Evolutionary conservation across 2,113 vertebrate species (phyloP).

Genomic region (Chaenocephalus aceratus): DNA sequence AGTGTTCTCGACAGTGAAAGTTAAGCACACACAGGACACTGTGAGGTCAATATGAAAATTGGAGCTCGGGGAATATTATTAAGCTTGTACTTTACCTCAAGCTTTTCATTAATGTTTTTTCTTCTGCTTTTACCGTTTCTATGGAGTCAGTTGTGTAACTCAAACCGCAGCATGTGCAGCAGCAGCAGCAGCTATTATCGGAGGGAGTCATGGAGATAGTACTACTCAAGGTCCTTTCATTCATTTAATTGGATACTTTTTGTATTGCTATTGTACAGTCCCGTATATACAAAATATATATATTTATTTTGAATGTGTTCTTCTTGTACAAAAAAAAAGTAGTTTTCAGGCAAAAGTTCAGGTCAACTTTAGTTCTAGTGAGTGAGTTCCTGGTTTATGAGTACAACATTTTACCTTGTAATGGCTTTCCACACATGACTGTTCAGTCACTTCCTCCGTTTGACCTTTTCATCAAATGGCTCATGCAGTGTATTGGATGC

Average conservation of each 20-base stretch:
- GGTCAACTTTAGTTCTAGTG: too few relatives aligned
- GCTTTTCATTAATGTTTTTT: constrained; percentile 57
- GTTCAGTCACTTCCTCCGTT: not conserved
- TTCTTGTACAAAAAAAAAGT: too few relatives aligned
- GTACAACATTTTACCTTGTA: not conserved
- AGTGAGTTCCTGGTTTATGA: too few relatives aligned
- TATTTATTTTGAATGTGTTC: too few relatives aligned
- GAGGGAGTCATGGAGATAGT: constrained; percentile 6
- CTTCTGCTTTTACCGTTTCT: constrained; percentile 55
- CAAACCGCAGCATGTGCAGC: constrained; percentile 24
- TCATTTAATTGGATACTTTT: not conserved
- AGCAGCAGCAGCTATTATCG: constrained; percentile 19
- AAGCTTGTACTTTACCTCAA: constrained; percentile 25
- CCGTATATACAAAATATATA: not conserved
- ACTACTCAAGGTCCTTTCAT: not conserved
- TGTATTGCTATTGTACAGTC: not conserved
- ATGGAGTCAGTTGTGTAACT: constrained; percentile 29
- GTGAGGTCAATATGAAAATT: constrained; percentile 73
- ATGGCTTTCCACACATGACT: not conserved
- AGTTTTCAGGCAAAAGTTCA: too few relatives aligned
- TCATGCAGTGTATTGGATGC: not conserved
- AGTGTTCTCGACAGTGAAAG: constrained; percentile 48
- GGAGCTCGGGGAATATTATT: constrained; percentile 62
- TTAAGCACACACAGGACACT: constrained; percentile 26
- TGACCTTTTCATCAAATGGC: not conserved